Evolutionary conservation across 2,888 invertebrate genomes (phyloP).

Genomic region (Eristalis tenax): DNA sequence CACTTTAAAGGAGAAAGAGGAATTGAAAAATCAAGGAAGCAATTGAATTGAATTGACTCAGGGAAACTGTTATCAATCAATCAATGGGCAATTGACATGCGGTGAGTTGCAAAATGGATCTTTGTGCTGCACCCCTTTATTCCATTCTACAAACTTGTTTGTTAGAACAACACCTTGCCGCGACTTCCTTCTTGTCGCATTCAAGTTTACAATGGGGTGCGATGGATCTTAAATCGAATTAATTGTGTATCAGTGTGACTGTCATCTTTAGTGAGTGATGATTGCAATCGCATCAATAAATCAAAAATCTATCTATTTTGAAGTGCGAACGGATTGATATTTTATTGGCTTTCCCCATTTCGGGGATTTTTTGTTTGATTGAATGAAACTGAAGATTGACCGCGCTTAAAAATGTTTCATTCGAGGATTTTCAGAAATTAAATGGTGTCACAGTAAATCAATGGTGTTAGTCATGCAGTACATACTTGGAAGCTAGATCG

Average conservation of each 20-base stretch:
- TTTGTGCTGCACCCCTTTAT: slow-evolving; percentile 52
- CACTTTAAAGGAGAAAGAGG: slow-evolving; percentile 48
- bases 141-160: slow-evolving; percentile 2
- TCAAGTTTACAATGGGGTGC: slow-evolving; percentile 40
- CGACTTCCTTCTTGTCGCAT: slow-evolving; percentile 39
- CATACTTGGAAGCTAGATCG: too few species aligned
- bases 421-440: background rate
- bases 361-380: slow-evolving; percentile 5
- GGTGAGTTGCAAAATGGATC: slow-evolving; percentile 62
- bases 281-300: slow-evolving; percentile 61
- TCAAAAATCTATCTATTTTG: slow-evolving; percentile 47
- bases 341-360: slow-evolving; percentile 7
- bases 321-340: slow-evolving; percentile 54
- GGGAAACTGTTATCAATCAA: slow-evolving; percentile 56
- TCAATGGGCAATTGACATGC: slow-evolving; percentile 70
- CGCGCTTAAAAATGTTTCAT: too few species aligned
- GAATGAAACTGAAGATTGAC: background rate
- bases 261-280: slow-evolving; percentile 67
- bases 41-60: slow-evolving; percentile 50
- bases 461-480: too few species aligned
- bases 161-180: slow-evolving; percentile 29
- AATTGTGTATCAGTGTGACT: slow-evolving; percentile 45
- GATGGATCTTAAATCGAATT: slow-evolving; percentile 24
- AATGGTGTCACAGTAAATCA: too few species aligned
- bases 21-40: slow-evolving; percentile 65